Evolutionary conservation across 2,113 vertebrate species (phyloP), one percentile per base, ranked within the genome.

Genomic region (Syngnathoides biaculeatus): DNA sequence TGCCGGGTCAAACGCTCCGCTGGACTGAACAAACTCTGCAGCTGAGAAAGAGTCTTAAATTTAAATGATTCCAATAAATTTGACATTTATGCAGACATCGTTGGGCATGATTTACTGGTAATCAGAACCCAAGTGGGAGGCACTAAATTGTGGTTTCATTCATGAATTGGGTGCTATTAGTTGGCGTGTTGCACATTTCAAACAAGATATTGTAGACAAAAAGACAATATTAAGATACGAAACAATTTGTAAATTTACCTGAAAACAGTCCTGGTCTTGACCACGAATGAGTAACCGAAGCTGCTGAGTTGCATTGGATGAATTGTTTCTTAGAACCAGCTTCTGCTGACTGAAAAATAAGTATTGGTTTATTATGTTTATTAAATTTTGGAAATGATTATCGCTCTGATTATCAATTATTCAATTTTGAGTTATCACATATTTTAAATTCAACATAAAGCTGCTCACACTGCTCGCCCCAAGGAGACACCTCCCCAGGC

Each of bases 191-290:
- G 30, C 30, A 35, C 2, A 0, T 42, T 42, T 42, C 40, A 47
- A 47, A 19, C 45, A 19, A 19, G 45, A 47, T 47, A 47, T 6
- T 47, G 45, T 19, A 47, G 45, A 47, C 15, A 47, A 19, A 47
- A 1, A 9, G 20, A 39, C 9, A 20, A 39, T 39, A 35, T 35
- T 35, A 39, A 39, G 20, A 11, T n/a, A 10, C 12, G 9, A 8
- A 19, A 39, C 19, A 22, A 7, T 26, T 48, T 45, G 26, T 47
- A 15, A 64, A 30, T 79, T 14, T 77, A 97, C 97, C 94, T 98
- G 95, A 90, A 98, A 99, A 81, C 94, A 98, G 72, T 98, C 96
- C 68, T 96, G 96, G 90, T 99, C 97, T 76, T 94, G 95, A 75
- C 97, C 97, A 78, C 93, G 93, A 77, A 99, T 94, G 39, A 96